Base-by-base conservation (phyloP, 2,797 vertebrate genomes). In the Oophaga sylvatica region DNA sequence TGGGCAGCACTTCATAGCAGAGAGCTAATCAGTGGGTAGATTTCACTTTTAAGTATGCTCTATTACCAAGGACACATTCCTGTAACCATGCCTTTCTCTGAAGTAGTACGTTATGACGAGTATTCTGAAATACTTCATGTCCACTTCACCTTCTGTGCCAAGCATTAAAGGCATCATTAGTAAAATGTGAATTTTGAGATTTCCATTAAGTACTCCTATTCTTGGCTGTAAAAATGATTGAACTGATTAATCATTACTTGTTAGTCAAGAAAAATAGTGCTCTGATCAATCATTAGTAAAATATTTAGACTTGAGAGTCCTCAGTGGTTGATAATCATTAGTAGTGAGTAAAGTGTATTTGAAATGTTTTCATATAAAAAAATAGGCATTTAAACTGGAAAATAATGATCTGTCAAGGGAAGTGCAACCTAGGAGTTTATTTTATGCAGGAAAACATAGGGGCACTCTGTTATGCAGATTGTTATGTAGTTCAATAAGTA, bases 91-190 rank as follows among this genome's bases (percentile, higher is more conserved):
- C 10, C 5, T 71, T 48, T 17, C 70, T 20, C 17, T 85, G 9
- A 56, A 78, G 59, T 29, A 48, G 3, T 12, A 29, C 78, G 56
- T 26, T 19, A 41, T 17, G 29, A 12, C 29, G 19, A n/a, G 26
- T 56, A 48, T 65, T 77, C 13, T 56, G 17, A 76, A 77, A 75
- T n/a, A 85, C 70, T 85, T 63, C n/a, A 78, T 45, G 68, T 29
- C 56, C 59, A 63, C 83, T 85, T 85, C 35, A 53, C 31, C 57
- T n/a, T 13, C 22, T 67, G 41, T 85, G 29, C 26, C 26, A 48
- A 5, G 20, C 59, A 77, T 85, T 56, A 67, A 77, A 62, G 62
- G 62, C 83, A 53, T 85, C 59, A 83, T 83, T 83, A 73, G 82
- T 60, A 84, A 83, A 83, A 67, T 73, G 6, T 59, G n/a, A 59